Evolutionary conservation across 2,888 invertebrate genomes (phyloP).

Genomic region (Nymphalis urticae): DNA sequence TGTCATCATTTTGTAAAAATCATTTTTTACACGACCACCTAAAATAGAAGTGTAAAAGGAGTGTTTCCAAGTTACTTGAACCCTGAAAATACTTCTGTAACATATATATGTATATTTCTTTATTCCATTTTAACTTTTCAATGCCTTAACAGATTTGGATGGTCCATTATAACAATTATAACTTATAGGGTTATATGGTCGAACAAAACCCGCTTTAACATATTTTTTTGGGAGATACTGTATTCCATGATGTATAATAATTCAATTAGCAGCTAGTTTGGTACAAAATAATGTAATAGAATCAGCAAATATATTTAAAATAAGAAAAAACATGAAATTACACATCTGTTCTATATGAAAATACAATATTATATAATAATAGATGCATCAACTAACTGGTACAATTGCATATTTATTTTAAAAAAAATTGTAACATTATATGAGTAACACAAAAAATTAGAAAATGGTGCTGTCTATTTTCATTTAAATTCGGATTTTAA

Average conservation of each 20-base stretch:
- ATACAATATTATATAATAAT: background rate
- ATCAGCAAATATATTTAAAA: background rate
- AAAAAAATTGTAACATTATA: background rate
- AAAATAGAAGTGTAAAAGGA: too few species aligned
- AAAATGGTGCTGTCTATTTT: background rate
- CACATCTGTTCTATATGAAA: background rate
- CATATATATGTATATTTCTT: too few species aligned
- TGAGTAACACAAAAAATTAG: background rate
- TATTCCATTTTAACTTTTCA: too few species aligned
- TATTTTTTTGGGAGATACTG: background rate
- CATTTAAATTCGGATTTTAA: background rate
- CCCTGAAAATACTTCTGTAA: too few species aligned
- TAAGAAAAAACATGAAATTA: background rate
- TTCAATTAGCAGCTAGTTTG: background rate
- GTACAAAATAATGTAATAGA: conserved; percentile 11
- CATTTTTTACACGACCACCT: too few species aligned
- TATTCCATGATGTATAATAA: background rate
- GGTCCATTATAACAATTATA: too few species aligned
- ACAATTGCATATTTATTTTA: background rate
- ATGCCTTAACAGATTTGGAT: too few species aligned
- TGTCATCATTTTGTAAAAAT: too few species aligned
- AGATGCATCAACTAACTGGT: background rate
- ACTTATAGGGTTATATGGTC: too few species aligned
- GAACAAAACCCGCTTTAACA: background rate
- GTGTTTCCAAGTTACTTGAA: too few species aligned